Evolutionary conservation across 2,113 vertebrate species (phyloP), one percentile per base, ranked within the genome.

Genomic region (Chitala chitala): DNA sequence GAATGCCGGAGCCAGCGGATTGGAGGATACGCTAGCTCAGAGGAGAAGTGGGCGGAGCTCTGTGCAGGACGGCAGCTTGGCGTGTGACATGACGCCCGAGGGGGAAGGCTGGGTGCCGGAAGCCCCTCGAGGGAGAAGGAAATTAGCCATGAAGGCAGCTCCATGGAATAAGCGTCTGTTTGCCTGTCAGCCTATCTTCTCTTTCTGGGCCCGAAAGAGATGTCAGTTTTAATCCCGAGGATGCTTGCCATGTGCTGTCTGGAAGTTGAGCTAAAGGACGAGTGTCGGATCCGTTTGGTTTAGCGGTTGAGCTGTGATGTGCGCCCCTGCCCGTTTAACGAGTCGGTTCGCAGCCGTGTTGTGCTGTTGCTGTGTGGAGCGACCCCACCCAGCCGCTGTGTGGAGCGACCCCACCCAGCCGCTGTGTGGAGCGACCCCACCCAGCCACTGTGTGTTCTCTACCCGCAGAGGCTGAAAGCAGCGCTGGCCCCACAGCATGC

Each of bases 401-500:
- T n/a, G n/a, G n/a, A n/a, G n/a, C n/a, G n/a, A n/a, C n/a, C n/a
- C n/a, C n/a, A n/a, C n/a, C n/a, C n/a, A n/a, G 22, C 46, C 2
- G 15, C n/a, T 29, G 13, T 46, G 17, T 54, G 36, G 13, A 4
- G 31, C 50, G 3, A 50, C 31, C 17, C n/a, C 29, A n/a, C 3
- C 13, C 12, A 5, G 7, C 31, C 48, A 36, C 24, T 53, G n/a
- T n/a, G 71, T 75, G 42, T 54, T 86, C 82, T 88, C 77, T 26
- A 29, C 66, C 73, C 7, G 15, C 84, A 97, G 96, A 94, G 93
- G 83, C 87, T 95, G 81, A 96, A 95, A 89, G 92, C 93, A 82
- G 93, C 93, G 40, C 88, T 96, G 86, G 95, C 92, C 81, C 97
- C 96, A 85, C 95, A 94, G 90, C 92, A 95, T 83, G 92, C 94